These are phyloP conservation scores for Yponomeuta plumbellus DNA, from an alignment of 2,888 invertebrate species.

Conservation along the genomic window DNA sequence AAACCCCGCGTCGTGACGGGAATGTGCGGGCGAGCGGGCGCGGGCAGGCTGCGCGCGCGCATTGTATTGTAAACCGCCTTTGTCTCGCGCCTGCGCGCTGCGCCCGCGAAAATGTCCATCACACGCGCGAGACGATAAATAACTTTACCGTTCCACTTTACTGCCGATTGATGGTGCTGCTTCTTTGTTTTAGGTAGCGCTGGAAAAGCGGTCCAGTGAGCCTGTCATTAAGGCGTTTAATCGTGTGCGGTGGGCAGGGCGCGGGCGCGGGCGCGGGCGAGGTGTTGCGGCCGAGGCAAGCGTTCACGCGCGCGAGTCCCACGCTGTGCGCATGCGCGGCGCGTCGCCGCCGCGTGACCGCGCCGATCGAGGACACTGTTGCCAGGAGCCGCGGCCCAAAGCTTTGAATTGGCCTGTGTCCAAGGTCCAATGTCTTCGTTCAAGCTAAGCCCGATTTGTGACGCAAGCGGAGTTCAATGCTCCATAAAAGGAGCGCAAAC, in stretches of 20 bases:
- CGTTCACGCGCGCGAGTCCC: constrained; percentile 32
- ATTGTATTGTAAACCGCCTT: constrained; percentile 73
- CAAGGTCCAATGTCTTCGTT: too few species aligned
- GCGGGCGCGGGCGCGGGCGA: too few species aligned
- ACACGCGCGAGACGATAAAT: constrained; percentile 35
- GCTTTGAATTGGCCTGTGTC: too few species aligned
- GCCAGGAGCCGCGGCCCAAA: background rate
- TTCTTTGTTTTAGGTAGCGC: background rate
- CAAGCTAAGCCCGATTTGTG: too few species aligned
- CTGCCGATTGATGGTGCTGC: constrained; percentile 1
- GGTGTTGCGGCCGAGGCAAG: background rate
- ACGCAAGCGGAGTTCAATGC: too few species aligned
- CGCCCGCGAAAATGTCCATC: constrained; percentile 33
- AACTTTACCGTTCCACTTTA: constrained; percentile 19
- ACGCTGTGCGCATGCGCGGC: constrained; percentile 45
- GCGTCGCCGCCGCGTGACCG: constrained; percentile 46
- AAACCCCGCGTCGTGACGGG: constrained; percentile 67
- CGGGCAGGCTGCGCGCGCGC: constrained; percentile 55
- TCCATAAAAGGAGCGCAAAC: too few species aligned
- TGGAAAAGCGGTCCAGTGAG: background rate
- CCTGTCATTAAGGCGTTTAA: background rate
- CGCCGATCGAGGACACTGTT: constrained; percentile 28
- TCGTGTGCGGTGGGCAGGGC: background rate
- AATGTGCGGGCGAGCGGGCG: constrained; percentile 59
- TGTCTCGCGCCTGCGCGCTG: constrained; percentile 62